Percentiles rank a stretch among this genome's conserved stretches.
Conservation (phyloP, 2,888 invertebrate species). For the Muschampia plurimacula region DNA sequence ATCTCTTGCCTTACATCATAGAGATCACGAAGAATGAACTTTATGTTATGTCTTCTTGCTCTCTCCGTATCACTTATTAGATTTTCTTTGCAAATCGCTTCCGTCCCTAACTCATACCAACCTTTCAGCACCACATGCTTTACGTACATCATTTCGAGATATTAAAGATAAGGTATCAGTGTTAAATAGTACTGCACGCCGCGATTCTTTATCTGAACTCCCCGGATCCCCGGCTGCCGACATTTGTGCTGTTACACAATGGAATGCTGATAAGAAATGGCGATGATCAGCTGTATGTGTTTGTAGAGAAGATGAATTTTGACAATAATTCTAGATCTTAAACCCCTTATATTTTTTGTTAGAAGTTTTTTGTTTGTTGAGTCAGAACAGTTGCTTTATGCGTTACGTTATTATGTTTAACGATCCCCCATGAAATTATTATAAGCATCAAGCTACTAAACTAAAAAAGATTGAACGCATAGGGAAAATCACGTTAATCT, state of each 20-base stretch:
- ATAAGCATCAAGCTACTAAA: too few relatives aligned
- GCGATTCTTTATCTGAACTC: neutral
- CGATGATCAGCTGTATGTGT: neutral
- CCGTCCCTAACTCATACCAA: neutral
- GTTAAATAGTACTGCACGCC: neutral
- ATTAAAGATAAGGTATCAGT: slow-evolving; percentile 12
- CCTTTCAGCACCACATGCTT: neutral
- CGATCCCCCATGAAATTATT: neutral
- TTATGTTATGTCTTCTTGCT: too few relatives aligned
- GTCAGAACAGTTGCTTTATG: neutral
- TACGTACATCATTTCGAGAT: slow-evolving; percentile 17
- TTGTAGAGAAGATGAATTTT: neutral
- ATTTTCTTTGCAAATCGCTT: slow-evolving; percentile 1
- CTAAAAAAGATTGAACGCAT: too few relatives aligned
- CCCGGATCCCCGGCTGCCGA: neutral
- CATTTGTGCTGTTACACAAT: neutral
- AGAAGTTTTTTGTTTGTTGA: too few relatives aligned
- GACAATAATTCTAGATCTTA: neutral
- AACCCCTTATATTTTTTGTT: too few relatives aligned
- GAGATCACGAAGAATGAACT: too few relatives aligned
- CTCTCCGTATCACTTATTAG: too few relatives aligned
- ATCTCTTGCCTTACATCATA: too few relatives aligned
- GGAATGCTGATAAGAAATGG: neutral
- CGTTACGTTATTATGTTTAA: neutral
- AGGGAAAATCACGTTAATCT: too few relatives aligned